Base-by-base conservation (phyloP, 2,888 invertebrate genomes). In the Lithophane leautieri region DNA sequence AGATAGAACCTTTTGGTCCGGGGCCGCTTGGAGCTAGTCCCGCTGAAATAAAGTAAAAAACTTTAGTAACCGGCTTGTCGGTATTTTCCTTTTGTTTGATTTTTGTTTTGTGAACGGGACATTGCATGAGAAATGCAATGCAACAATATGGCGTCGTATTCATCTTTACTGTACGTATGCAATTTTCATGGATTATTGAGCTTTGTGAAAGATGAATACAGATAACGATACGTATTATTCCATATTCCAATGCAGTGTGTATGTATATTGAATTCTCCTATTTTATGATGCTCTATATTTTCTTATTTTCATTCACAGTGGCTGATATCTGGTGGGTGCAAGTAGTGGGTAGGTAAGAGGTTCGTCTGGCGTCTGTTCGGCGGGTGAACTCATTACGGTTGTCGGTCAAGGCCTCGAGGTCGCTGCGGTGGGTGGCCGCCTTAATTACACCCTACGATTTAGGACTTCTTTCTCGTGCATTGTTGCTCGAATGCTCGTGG, bases 391-490 rank as follows among this genome's bases (percentile, higher is more conserved):
- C 96, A 96, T 96, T 96, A 96, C 93, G 94, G 94, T 91, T 94
- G 93, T 95, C 96, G 96, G 96, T 96, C 96, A 96, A 96, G 96
- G 96, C 94, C 95, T 94, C 94, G 94, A 92, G 95, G 96, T 94
- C 96, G 95, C 90, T 91, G 92, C 94, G 94, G 94, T 95, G 95
- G 96, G 96, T 95, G 95, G 95, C 90, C 95, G 94, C 94, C 95
- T 95, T 96, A 96, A 96, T 96, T 96, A 95, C 95, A 92, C 93
- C 94, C 94, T 92, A 90, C 93, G 93, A 91, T 93, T 93, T 92
- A 91, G 91, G 92, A 93, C 88, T 93, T 92, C 92, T 94, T 94
- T 93, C 92, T 92, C 90, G 89, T 89, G 87, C 88, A 85, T 87
- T 84, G 81, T 82, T 73, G 82, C 69, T 81, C 44, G 69, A 44